phyloP scores from a whole-genome alignment of 2,888 invertebrate genomes.

The Caenorhabditis sp. region DNA sequence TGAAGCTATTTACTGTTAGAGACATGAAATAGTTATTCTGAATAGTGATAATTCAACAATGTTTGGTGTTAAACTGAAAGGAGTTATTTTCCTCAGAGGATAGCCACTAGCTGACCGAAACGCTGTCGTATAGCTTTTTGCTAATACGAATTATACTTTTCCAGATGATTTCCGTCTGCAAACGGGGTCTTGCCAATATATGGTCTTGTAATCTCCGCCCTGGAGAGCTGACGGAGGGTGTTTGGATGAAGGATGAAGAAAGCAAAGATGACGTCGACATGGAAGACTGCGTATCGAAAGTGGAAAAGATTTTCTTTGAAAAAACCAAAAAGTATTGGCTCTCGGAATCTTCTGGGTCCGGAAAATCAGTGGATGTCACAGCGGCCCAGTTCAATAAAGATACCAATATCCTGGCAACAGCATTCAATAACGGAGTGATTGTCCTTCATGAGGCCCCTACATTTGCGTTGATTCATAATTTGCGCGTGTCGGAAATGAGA shows the following conservation, averaged over 20 bases:
- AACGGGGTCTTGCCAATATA: constrained; percentile 73
- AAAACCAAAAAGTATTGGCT: constrained; percentile 85
- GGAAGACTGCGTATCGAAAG: constrained; percentile 46
- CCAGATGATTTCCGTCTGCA: constrained; percentile 79
- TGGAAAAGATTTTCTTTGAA: constrained; percentile 59
- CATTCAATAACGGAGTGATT: constrained; percentile 94
- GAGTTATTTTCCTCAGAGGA: too few relatives aligned
- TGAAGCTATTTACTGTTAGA: too few relatives aligned
- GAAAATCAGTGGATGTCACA: constrained; percentile 86
- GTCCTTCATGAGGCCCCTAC: constrained; percentile 96
- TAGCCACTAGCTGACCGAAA: too few relatives aligned
- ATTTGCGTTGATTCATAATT: constrained; percentile 92
- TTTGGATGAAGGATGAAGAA: constrained; percentile 58
- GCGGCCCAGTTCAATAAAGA: constrained; percentile 91
- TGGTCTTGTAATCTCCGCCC: constrained; percentile 75
- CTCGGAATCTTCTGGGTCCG: constrained; percentile 75
- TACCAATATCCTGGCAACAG: constrained; percentile 91
- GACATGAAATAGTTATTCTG: too few relatives aligned
- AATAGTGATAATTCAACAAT: too few relatives aligned
- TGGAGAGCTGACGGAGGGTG: constrained; percentile 72
- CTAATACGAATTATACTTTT: too few relatives aligned
- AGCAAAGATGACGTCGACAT: constrained; percentile 49
- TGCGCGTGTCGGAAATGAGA: constrained; percentile 90
- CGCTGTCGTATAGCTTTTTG: too few relatives aligned
- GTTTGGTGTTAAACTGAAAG: too few relatives aligned